Evolutionary conservation across 2,888 invertebrate genomes (phyloP), one percentile per base, ranked within the genome.

Genomic region (Abscondita cerata): DNA sequence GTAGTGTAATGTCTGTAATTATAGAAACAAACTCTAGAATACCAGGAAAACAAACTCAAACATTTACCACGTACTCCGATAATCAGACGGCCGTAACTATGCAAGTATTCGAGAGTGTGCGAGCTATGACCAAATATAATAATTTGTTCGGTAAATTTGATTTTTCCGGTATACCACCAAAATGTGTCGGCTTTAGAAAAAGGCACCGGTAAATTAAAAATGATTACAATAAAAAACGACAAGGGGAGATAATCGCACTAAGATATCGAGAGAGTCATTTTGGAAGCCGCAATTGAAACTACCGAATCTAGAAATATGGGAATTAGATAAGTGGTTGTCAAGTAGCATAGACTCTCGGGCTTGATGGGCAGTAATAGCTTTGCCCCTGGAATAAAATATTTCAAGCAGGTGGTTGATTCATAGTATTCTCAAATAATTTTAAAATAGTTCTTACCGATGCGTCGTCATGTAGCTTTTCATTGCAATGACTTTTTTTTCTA

Each of bases 181-280:
- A 85, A 85, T 68, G 81, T 86, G 2, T 81, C 82, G 1, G 83
- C 82, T 2, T 78, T 82, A 66, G 86, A 87, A 69, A 81, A 77
- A 64, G 82, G 84, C 70, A 83, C 85, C 0, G 86, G 86, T 3
- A 89, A 89, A 67, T 86, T 85, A 62, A 90, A 88, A 78, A 89
- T 89, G 75, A 92, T 93, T 65, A 89, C 89, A 44, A 94, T 93
- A 65, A 90, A 90, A 76, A 93, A 93, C 80, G 92, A 93, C 81
- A 91, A 89, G 73, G 92, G 93, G 0, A 84, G 93, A 4, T 82
- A 94, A 52, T 90, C 91, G 13, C 90, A 92, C 75, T 87, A 88
- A 2, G 93, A 94, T 72, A 93, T 94, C 65, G 92, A 94, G 65
- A 84, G 89, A 62, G 93, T 92, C 92, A 80, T 92, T 18, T 80